A percentile compares a stretch with the other conserved stretches of the same genome.
phyloP scores from a whole-genome alignment of 2,113 vertebrate genomes.

The Scopus umbretta region DNA sequence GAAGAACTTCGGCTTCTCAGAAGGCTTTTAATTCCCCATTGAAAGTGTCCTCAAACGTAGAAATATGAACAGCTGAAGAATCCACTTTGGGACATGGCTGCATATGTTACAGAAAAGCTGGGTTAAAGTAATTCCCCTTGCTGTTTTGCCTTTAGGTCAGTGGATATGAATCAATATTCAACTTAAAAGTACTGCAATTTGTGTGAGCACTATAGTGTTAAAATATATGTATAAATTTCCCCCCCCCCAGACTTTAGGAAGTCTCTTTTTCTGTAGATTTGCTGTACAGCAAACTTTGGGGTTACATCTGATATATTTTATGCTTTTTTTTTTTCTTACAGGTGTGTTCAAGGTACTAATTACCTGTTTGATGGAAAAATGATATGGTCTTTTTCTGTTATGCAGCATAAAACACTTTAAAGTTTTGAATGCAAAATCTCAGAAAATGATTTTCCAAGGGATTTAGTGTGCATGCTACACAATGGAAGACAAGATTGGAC shows the following conservation, averaged over 20 bases:
- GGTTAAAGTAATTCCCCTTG: not conserved
- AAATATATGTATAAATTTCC: not conserved
- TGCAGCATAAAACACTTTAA: not conserved
- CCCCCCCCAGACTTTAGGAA: not conserved
- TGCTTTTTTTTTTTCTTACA: not conserved
- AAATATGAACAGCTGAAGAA: not conserved
- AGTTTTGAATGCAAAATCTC: not conserved
- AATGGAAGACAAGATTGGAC: not conserved
- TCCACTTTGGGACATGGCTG: not conserved
- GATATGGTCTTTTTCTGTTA: not conserved
- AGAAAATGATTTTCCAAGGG: not conserved
- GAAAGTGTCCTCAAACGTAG: not conserved
- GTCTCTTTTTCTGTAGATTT: not conserved
- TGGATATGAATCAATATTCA: not conserved
- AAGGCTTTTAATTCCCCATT: not conserved
- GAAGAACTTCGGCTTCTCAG: not conserved
- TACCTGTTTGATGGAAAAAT: not conserved
- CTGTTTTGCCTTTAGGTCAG: not conserved
- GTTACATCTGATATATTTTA: not conserved
- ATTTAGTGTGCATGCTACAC: not conserved
- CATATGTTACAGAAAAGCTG: not conserved
- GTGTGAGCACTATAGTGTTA: not conserved
- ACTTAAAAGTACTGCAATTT: not conserved
- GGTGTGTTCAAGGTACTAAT: not conserved
- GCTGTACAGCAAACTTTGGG: not conserved